Conservation (phyloP, 1,140 invertebrate species). For the Drosophila biarmipes region DNA sequence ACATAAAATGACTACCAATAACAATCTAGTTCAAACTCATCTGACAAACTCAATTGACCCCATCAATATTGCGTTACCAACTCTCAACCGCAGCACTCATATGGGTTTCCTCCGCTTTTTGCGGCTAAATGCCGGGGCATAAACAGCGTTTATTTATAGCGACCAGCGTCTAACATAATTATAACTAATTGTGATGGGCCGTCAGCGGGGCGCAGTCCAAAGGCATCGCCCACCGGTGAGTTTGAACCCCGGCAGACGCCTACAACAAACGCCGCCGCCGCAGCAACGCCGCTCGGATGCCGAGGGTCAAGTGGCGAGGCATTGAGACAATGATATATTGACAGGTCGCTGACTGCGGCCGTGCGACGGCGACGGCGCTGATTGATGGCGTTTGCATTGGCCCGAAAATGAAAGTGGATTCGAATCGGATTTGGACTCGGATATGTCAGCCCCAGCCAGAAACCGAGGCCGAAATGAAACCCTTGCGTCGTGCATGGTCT, state of each 20-base stretch:
- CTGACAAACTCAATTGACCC: slow-evolving; percentile 1
- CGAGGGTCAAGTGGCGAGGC: slow-evolving; percentile 71
- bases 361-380: slow-evolving; percentile 12
- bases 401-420: slow-evolving; percentile 55
- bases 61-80: slow-evolving; percentile 44
- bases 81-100: slow-evolving; percentile 47
- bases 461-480: slow-evolving; percentile 36
- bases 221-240: slow-evolving; percentile 49
- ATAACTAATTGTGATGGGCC: slow-evolving; percentile 72
- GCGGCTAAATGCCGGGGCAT: slow-evolving; percentile 25
- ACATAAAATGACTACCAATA: neutral
- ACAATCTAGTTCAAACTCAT: slow-evolving; percentile 9
- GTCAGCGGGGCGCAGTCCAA: slow-evolving; percentile 48
- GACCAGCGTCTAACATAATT: slow-evolving; percentile 62
- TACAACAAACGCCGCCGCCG: slow-evolving; percentile 56
- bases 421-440: slow-evolving; percentile 25
- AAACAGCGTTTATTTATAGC: slow-evolving; percentile 55
- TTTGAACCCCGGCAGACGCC: slow-evolving; percentile 22
- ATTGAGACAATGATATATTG: slow-evolving; percentile 68
- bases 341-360: slow-evolving; percentile 41
- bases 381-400: slow-evolving; percentile 41
- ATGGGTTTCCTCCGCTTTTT: slow-evolving; percentile 51
- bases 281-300: slow-evolving; percentile 15
- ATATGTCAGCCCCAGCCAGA: slow-evolving; percentile 23
- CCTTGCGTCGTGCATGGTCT: slow-evolving; percentile 54